Conservation (phyloP, 2,113 vertebrate genomes). For the Anarrhichthys ocellatus region DNA sequence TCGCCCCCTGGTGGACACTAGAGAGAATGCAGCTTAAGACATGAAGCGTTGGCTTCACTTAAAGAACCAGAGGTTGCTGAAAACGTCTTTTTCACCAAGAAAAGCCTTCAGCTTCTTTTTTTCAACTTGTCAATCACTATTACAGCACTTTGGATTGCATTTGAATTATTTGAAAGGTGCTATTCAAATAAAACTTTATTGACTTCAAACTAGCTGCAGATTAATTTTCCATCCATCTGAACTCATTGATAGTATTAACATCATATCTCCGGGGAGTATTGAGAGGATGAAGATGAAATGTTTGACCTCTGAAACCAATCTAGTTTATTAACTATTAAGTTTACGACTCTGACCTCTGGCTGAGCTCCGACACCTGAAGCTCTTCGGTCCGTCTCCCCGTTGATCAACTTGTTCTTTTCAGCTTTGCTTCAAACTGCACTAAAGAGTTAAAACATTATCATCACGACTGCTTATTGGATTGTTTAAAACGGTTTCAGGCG, state of each 20-base stretch:
- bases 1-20: too few species aligned
- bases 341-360: neutral
- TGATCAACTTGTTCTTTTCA: neutral
- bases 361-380: neutral
- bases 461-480: neutral
- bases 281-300: neutral
- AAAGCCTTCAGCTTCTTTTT: too few species aligned
- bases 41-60: too few species aligned
- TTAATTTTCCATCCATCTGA: neutral
- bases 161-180: too few species aligned
- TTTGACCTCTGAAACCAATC: neutral
- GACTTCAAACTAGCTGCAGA: neutral
- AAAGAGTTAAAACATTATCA: neutral
- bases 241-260: neutral
- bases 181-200: too few species aligned
- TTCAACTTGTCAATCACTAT: too few species aligned
- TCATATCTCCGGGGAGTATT: neutral
- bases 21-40: too few species aligned
- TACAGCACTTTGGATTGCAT: too few species aligned
- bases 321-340: constrained; percentile 22
- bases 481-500: neutral
- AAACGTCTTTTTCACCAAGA: too few species aligned
- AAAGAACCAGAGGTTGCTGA: too few species aligned
- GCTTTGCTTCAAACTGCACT: neutral
- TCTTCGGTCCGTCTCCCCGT: neutral